phyloP scores from a whole-genome alignment of 2,888 invertebrate species.

The Myathropa florea region DNA sequence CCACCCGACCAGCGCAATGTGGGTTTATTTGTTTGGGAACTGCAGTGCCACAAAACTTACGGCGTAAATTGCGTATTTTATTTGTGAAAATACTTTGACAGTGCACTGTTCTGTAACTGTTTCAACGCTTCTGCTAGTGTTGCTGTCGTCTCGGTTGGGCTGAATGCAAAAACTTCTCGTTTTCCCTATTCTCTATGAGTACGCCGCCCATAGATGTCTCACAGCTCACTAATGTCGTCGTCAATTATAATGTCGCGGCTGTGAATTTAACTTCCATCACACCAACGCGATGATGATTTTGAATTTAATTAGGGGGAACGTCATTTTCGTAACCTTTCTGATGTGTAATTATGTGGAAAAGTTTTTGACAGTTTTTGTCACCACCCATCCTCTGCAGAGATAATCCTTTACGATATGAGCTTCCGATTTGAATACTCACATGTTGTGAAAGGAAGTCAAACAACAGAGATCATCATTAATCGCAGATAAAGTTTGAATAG shows the following conservation, averaged over 20 bases:
- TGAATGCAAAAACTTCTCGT: constrained; percentile 10
- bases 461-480: background rate
- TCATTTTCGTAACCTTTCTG: background rate
- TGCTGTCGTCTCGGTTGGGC: background rate
- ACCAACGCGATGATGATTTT: constrained; percentile 8
- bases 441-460: background rate
- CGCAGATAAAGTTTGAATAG: background rate
- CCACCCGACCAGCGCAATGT: background rate
- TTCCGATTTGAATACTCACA: background rate
- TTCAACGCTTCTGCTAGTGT: background rate
- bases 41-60: constrained; percentile 35
- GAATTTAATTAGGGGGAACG: constrained; percentile 33
- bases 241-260: constrained; percentile 36
- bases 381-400: background rate
- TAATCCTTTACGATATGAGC: background rate
- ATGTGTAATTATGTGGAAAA: constrained; percentile 22
- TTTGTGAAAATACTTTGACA: constrained; percentile 44
- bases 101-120: background rate
- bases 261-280: constrained; percentile 20
- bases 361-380: constrained; percentile 20
- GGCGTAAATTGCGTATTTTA: constrained; percentile 55
- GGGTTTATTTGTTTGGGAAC: constrained; percentile 6
- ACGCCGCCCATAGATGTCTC: background rate
- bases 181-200: background rate
- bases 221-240: constrained; percentile 28